Conservation (phyloP, 1,140 invertebrate species). For the Drosophila pandora region DNA sequence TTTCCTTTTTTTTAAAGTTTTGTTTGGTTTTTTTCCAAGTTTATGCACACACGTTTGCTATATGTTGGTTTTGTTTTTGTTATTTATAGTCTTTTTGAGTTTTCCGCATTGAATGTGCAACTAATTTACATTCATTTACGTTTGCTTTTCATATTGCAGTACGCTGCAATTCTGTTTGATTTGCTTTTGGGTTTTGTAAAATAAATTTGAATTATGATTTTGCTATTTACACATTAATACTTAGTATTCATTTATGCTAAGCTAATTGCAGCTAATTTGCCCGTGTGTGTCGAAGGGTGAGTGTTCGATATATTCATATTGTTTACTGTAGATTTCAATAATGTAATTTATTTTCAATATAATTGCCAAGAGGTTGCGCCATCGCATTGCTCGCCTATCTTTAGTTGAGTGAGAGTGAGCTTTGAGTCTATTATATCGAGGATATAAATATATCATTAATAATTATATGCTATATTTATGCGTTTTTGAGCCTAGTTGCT, state of each 20-base stretch:
- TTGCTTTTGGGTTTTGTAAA: constrained; percentile 32
- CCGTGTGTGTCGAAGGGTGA: constrained; percentile 26
- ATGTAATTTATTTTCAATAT: constrained; percentile 60
- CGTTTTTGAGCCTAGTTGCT: constrained; percentile 67
- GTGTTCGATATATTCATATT: constrained; percentile 31
- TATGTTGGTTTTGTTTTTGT: constrained; percentile 38
- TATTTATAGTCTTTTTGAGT: constrained; percentile 69
- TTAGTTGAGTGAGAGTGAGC: constrained; percentile 29
- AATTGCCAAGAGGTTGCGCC: constrained; percentile 69
- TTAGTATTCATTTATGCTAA: constrained; percentile 64
- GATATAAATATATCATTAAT: constrained; percentile 29
- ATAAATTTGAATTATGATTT: constrained; percentile 44
- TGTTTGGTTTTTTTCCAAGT: constrained; percentile 19
- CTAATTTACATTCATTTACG: constrained; percentile 60
- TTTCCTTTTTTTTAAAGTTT: constrained; percentile 15
- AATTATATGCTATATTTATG: constrained; percentile 30
- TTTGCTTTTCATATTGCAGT: constrained; percentile 31
- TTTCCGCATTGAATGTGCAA: constrained; percentile 52
- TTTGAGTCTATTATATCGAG: constrained; percentile 51
- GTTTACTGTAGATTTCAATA: constrained; percentile 44
- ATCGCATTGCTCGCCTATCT: constrained; percentile 26
- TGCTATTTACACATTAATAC: constrained; percentile 52
- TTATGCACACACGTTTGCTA: constrained; percentile 47
- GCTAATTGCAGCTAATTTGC: constrained; percentile 71
- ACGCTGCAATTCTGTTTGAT: constrained; percentile 23